These are phyloP conservation scores for Procapra przewalskii DNA, from an alignment of 2,113 vertebrate species.

Conservation along the genomic window DNA sequence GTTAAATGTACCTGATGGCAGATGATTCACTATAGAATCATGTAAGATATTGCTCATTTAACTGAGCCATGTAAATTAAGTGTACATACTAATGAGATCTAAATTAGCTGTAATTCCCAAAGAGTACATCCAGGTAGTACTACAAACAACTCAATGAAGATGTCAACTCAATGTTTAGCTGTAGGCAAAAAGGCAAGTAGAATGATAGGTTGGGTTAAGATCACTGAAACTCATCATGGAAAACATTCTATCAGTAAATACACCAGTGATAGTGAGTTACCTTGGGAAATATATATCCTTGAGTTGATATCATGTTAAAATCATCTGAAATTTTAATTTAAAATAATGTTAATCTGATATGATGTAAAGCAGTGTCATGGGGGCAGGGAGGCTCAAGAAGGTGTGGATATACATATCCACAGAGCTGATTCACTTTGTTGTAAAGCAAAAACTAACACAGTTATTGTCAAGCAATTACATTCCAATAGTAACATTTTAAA, in stretches of 20 bases:
- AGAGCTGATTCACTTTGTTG: neutral
- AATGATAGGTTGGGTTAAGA: slow-evolving; percentile 13
- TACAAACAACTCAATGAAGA: slow-evolving; percentile 41
- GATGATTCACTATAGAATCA: slow-evolving; percentile 14
- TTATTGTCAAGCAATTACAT: neutral
- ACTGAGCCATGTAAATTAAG: slow-evolving; percentile 32
- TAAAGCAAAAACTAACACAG: neutral
- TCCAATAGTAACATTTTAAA: neutral
- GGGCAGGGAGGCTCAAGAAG: neutral
- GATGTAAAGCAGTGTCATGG: neutral
- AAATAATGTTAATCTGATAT: neutral
- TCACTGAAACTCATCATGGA: slow-evolving; percentile 6
- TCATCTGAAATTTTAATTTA: neutral
- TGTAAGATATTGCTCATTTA: slow-evolving; percentile 23
- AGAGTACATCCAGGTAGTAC: neutral
- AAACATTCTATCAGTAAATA: slow-evolving; percentile 9
- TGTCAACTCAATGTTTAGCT: slow-evolving; percentile 42
- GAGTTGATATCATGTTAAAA: neutral
- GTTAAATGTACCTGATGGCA: neutral
- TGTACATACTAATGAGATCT: slow-evolving; percentile 42
- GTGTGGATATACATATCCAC: neutral
- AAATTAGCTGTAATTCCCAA: slow-evolving; percentile 49
- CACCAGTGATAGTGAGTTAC: neutral
- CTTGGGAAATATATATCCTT: neutral
- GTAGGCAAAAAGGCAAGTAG: neutral